Conservation (phyloP, 2,797 vertebrate species). For the Alcedo atthis region DNA sequence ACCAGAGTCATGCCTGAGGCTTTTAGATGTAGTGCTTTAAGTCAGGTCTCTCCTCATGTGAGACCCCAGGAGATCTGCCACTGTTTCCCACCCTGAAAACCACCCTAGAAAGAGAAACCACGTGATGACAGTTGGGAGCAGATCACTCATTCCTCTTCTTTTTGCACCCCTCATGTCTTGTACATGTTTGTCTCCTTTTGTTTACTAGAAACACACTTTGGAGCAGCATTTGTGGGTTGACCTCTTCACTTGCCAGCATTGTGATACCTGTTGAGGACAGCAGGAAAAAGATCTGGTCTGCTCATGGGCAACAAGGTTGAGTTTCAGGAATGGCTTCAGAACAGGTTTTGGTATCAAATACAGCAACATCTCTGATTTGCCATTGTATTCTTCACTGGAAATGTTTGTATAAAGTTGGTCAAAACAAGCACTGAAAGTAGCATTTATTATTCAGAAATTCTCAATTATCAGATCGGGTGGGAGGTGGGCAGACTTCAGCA, state of each 20-base stretch:
- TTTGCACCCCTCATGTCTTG: background rate
- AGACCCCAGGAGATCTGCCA: background rate
- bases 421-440: background rate
- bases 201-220: background rate
- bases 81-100: background rate
- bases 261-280: rapidly evolving
- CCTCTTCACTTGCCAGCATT: background rate
- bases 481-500: background rate
- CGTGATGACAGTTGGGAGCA: background rate
- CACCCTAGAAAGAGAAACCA: background rate
- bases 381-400: background rate
- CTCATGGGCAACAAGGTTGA: background rate
- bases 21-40: background rate
- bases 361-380: background rate
- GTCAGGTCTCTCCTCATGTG: background rate
- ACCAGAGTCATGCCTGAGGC: background rate
- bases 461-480: background rate
- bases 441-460: background rate
- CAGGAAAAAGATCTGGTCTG: background rate
- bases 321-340: background rate
- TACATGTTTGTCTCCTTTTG: background rate
- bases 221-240: background rate
- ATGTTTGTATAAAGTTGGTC: background rate
- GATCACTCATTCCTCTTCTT: background rate
- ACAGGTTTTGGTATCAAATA: background rate